Percentiles rank a stretch among this genome's conserved stretches.
Conservation (phyloP, 2,797 vertebrate genomes). For the Enteromius afrohamiltoni region DNA sequence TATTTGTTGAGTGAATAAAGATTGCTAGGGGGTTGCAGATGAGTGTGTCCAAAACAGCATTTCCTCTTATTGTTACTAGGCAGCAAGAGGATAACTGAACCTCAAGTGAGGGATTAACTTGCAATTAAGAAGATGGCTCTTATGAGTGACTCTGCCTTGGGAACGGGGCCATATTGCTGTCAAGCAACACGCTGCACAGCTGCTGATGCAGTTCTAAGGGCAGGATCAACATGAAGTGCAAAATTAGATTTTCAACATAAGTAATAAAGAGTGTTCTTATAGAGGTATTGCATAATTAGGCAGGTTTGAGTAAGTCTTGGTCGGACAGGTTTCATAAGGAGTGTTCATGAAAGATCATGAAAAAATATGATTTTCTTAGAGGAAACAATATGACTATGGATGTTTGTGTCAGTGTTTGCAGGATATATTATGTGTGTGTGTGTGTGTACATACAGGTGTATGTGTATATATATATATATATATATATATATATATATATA, state of each 20-base stretch:
- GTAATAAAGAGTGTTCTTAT: neutral
- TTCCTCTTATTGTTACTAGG: slow-evolving; percentile 56
- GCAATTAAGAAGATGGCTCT: slow-evolving; percentile 65
- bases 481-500: too few relatives aligned
- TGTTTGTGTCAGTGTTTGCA: too few relatives aligned
- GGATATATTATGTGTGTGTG: too few relatives aligned
- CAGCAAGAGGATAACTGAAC: slow-evolving; percentile 58
- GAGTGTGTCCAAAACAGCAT: slow-evolving; percentile 49
- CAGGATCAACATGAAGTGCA: slow-evolving; percentile 25
- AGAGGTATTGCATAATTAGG: neutral
- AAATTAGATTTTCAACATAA: neutral
- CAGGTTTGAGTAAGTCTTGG: neutral
- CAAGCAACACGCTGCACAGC: slow-evolving; percentile 49
- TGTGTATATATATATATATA: too few relatives aligned
- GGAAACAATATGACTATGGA: neutral
- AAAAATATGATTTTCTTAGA: neutral
- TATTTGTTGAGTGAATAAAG: slow-evolving; percentile 30
- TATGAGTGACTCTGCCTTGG: slow-evolving; percentile 60
- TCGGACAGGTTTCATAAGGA: neutral
- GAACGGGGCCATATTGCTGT: slow-evolving; percentile 51
- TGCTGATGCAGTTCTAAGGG: slow-evolving; percentile 46
- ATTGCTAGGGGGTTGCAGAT: slow-evolving; percentile 28
- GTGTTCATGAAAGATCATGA: neutral
- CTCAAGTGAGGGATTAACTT: slow-evolving; percentile 62
- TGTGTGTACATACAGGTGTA: too few relatives aligned